Evolutionary conservation across 1,140 invertebrate genomes (phyloP).

Genomic region (Dendrolimus punctatus): DNA sequence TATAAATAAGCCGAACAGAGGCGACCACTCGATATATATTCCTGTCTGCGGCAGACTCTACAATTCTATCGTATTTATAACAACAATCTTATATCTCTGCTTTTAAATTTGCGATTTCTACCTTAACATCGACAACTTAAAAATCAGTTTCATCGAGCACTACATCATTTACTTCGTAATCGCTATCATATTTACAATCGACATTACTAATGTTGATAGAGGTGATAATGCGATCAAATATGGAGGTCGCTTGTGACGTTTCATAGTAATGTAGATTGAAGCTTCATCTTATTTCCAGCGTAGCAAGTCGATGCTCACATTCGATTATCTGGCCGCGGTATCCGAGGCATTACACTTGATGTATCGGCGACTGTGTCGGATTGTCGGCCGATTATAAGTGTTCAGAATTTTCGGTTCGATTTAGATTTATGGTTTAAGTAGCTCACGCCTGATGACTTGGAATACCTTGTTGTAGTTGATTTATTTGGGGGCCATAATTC

Average conservation of each 20-base stretch:
- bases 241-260: constrained; percentile 32
- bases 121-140: constrained; percentile 22
- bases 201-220: constrained; percentile 14
- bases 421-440: not conserved
- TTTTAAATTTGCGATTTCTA: constrained; percentile 4
- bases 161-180: not conserved
- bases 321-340: constrained; percentile 69
- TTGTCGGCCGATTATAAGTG: constrained; percentile 38
- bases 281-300: constrained; percentile 66
- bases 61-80: constrained; percentile 55
- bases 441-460: constrained; percentile 8
- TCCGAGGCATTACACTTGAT: constrained; percentile 69
- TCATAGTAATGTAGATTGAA: constrained; percentile 24
- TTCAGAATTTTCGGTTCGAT: no score
- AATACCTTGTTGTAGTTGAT: no score
- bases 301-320: constrained; percentile 70
- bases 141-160: no score
- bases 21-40: constrained; percentile 68
- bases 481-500: no score
- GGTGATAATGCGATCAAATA: constrained; percentile 31
- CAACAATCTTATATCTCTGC: no score
- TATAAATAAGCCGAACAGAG: constrained; percentile 70
- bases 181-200: not conserved
- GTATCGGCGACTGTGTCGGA: constrained; percentile 65
- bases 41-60: constrained; percentile 70